Evolutionary conservation across 2,113 vertebrate genomes (phyloP), one percentile per base, ranked within the genome.

Genomic region (Saguinus midas): DNA sequence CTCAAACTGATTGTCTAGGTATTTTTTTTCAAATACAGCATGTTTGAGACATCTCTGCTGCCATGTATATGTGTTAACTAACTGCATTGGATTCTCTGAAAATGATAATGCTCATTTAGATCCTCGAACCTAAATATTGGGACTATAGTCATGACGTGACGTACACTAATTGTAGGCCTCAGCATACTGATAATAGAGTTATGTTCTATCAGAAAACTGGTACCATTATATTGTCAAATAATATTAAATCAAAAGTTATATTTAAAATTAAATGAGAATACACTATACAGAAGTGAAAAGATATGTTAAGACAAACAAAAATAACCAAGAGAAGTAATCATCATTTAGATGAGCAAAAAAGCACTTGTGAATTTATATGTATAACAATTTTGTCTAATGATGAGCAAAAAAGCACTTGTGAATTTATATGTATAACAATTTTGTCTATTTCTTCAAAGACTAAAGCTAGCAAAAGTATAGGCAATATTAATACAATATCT

Each of bases 371-470:
- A 37, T 75, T 29, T 55, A n/a, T 57, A 6, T 57, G 17, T 37
- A 48, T 72, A 80, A 70, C 70, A 81, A 75, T 50, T 10, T 48
- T 48, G 25, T 55, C 72, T 37, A 18, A 40, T 40, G 40, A 72
- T 16, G 27, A 72, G 27, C 35, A 83, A 83, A 48, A 29, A 75
- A 68, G 66, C 81, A 25, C 17, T 37, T 61, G 23, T 48, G 32
- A 75, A 37, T 75, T 29, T 55, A n/a, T 57, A 6, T 57, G 17
- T 37, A 48, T 72, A 80, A 70, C 58, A 81, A 82, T 50, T 10
- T 48, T 48, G 25, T 43, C 72, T 37, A 18, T 68, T 88, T 92
- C 57, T 68, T 58, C 32, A 70, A 92, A 76, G 70, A 89, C 40
- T 83, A 55, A 0, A 82, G 17, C 23, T 48, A 68, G 45, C 17